These are phyloP conservation scores for Marronus borbonicus DNA, from an alignment of 2,888 invertebrate genomes.

Conservation along the genomic window DNA sequence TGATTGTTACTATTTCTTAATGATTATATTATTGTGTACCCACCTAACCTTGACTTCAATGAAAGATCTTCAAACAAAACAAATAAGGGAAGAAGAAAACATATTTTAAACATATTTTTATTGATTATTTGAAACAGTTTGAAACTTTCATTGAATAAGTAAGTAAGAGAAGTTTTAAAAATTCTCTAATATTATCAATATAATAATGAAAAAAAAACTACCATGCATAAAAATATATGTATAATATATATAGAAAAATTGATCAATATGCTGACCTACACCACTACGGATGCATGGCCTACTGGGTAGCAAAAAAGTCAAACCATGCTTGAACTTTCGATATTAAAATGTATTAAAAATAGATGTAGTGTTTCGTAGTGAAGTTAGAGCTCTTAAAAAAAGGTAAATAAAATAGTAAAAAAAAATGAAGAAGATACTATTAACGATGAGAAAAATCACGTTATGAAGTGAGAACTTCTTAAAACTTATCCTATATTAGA, in stretches of 20 bases:
- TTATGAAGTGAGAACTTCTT: slow-evolving; percentile 41
- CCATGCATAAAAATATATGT: slow-evolving; percentile 56
- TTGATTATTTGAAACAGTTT: slow-evolving; percentile 9
- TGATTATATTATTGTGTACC: slow-evolving; percentile 16
- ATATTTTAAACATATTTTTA: too few relatives aligned
- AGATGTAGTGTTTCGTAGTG: slow-evolving; percentile 17
- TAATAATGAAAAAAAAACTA: slow-evolving; percentile 53
- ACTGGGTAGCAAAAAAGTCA: slow-evolving; percentile 60
- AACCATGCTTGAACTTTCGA: slow-evolving; percentile 51
- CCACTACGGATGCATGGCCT: slow-evolving; percentile 61
- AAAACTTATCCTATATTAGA: slow-evolving; percentile 43
- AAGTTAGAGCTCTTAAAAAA: slow-evolving; percentile 20
- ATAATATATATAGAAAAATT: slow-evolving; percentile 42
- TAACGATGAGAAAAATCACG: background rate
- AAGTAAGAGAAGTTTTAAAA: slow-evolving; percentile 54
- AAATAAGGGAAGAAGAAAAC: too few relatives aligned
- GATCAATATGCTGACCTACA: slow-evolving; percentile 59
- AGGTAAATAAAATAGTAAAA: slow-evolving; percentile 1
- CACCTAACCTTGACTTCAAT: slow-evolving; percentile 49
- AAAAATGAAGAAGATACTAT: slow-evolving; percentile 8
- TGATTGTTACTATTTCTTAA: slow-evolving; percentile 1
- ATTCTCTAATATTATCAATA: slow-evolving; percentile 48
- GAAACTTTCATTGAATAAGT: slow-evolving; percentile 55
- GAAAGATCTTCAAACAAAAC: slow-evolving; percentile 40
- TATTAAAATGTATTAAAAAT: slow-evolving; percentile 27